Evolutionary conservation across 2,797 vertebrate genomes (phyloP), one percentile per base, ranked within the genome.

Genomic region (Hafferia zeledoni): DNA sequence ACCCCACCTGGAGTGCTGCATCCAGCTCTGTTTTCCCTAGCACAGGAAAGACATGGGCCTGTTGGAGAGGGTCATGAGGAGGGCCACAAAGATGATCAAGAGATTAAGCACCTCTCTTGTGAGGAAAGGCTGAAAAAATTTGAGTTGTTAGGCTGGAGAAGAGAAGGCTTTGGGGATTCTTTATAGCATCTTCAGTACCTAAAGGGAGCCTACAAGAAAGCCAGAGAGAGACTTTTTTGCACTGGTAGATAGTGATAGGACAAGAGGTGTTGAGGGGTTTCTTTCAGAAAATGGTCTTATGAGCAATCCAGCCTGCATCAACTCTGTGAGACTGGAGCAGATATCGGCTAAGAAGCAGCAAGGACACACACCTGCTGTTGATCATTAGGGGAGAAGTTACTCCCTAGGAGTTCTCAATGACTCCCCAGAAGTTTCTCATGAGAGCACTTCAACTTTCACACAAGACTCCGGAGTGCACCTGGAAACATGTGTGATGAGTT

Each of bases 1-100:
- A 49, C 0, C 14, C 27, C 22, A 56, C 0, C 17, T 79, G 31
- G 1, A 64, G 44, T 1, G 5, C 59, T 79, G 27, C 43, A 64
- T 19, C 17, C 35, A 49, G 1, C 8, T 9, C 35, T 44, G 44
- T 18, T 0, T 6, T 20, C 43, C 12, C 35, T 31, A 44, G 44
- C 44, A 37, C 27, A 41, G 13, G 37, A 61, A 61, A 61, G 37
- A 41, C 37, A 20, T 9, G 9, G 27, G n/a, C 15, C 10, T 49
- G 35, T 49, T 64, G 35, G 12, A 43, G 2, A 63, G 22, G 10
- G 18, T 71, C 8, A 27, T 35, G 22, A 79, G 18, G 27, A 79
- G 31, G 17, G 43, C 14, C 22, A 49, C 25, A 63, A 27, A 31
- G 20, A 27, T 15, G 17, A 35, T 35, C 11, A 43, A 63, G 53